A percentile compares a stretch with the other conserved stretches of the same genome.
These are phyloP conservation scores for Zosterops lateralis DNA, from an alignment of 2,113 vertebrate species.

Conservation along the genomic window DNA sequence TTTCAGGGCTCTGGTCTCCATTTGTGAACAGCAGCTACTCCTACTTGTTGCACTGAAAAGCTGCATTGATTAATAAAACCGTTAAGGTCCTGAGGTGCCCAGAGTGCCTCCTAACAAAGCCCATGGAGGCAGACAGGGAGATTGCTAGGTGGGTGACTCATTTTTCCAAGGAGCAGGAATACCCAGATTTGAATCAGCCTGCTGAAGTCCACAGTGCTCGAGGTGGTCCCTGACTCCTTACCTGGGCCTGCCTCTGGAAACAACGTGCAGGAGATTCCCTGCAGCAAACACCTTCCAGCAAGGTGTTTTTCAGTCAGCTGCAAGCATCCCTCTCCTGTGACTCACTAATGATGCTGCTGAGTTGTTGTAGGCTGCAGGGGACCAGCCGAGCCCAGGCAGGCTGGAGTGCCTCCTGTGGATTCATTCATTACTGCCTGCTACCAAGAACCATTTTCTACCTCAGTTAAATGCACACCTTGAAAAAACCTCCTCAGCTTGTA, in stretches of 20 bases:
- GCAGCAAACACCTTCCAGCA: background rate
- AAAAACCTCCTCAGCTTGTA: background rate
- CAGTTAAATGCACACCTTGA: background rate
- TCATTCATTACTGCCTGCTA: background rate
- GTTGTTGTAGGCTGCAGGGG: background rate
- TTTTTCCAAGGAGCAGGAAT: background rate
- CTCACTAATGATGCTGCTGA: background rate
- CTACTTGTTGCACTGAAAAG: background rate
- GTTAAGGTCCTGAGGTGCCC: background rate
- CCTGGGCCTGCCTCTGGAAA: background rate
- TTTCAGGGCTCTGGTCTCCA: background rate
- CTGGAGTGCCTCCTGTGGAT: background rate
- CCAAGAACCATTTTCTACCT: background rate
- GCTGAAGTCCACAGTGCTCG: background rate
- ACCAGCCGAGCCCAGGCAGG: background rate
- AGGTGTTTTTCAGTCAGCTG: background rate
- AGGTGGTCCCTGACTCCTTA: background rate
- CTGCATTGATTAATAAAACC: background rate
- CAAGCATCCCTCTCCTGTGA: background rate
- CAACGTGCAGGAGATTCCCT: rapidly evolving
- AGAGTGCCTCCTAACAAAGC: background rate
- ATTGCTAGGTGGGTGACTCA: rapidly evolving
- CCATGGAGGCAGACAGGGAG: background rate
- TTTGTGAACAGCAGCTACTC: background rate
- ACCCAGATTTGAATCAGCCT: background rate